Conservation (phyloP, 2,888 invertebrate species). For the Tillus elongatus region DNA sequence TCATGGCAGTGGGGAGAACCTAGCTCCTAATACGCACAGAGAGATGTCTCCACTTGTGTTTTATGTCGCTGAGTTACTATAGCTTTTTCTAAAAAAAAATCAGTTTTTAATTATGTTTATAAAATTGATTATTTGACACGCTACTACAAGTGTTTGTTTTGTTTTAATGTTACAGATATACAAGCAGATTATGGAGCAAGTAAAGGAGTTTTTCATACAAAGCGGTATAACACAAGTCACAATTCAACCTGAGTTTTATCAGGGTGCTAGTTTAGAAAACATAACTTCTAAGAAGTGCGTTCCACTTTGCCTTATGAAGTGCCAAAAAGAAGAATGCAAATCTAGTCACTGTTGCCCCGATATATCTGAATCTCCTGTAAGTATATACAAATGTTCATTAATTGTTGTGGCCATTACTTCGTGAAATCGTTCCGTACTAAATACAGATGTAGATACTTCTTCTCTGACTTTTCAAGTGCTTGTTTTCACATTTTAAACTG, state of each 20-base stretch:
- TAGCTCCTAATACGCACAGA: no score
- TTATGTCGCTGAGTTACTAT: no score
- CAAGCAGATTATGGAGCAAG: conserved; percentile 48
- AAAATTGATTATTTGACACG: conserved; percentile 10
- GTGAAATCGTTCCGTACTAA: no score
- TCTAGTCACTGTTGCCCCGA: conserved; percentile 41
- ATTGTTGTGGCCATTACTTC: not conserved
- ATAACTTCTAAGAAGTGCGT: conserved; percentile 25
- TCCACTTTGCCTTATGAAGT: conserved; percentile 40
- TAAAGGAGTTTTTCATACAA: conserved; percentile 66
- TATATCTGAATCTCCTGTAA: conserved; percentile 4
- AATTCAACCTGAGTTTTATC: conserved; percentile 75
- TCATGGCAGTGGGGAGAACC: no score
- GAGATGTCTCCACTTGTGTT: no score
- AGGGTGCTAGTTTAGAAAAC: conserved; percentile 27
- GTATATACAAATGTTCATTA: not conserved
- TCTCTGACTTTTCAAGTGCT: no score
- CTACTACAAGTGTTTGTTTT: not conserved
- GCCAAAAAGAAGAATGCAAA: conserved; percentile 39
- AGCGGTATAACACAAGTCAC: conserved; percentile 78
- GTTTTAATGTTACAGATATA: conserved; percentile 41
- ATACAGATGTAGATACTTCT: no score
- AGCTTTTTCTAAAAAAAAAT: no score
- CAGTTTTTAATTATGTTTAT: conserved; percentile 4
- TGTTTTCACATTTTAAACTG: no score